Base-by-base conservation (phyloP, 1,140 invertebrate species). In the Charaxes varanes region DNA sequence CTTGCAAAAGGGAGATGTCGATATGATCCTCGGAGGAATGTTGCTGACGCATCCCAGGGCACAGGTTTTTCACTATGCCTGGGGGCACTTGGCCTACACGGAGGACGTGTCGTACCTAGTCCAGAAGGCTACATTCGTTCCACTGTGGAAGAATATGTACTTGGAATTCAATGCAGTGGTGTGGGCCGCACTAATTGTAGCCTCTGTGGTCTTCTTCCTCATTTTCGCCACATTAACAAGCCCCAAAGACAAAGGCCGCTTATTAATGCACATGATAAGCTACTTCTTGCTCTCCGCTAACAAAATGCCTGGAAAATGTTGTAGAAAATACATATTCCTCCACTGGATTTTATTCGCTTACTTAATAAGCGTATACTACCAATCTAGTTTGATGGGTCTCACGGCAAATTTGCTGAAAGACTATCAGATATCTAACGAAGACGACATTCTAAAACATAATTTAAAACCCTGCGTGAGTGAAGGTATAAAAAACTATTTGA, bases 311-410 rank as follows among this genome's bases (percentile, higher is more conserved):
- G 38, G 49, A 0, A 38, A 46, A 5, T 44, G 10, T 6, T 31
- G 36, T 7, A 37, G 31, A 0, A 47, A 37, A 22, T 37, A 38
- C 6, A 23, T 59, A 13, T 49, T 53, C 1, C 57, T 65, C 6
- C 36, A 45, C 7, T 74, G 68, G 70, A 47, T 74, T 11, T 45
- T 47, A 32, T 74, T 65, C 19, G 53, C 65, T n/a, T 74, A 63
- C 33, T 27, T 74, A 0, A 59, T 74, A 6, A 67, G 60, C 16
- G 34, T 40, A 0, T 65, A 59, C 23, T 74, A 74, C 22, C 59
- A 65, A 12, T 60, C 70, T 0, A 63, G 26, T 21, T 32, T 74
- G 7, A 43, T 62, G 14, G 64, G 70, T 30, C 35, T 69, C 2
- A 53, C 46, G 7, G 49, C 62, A 0, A 31, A 74, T 17, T 67